phyloP scores from a whole-genome alignment of 2,797 vertebrate species.

The Champsocephalus gunnari region DNA sequence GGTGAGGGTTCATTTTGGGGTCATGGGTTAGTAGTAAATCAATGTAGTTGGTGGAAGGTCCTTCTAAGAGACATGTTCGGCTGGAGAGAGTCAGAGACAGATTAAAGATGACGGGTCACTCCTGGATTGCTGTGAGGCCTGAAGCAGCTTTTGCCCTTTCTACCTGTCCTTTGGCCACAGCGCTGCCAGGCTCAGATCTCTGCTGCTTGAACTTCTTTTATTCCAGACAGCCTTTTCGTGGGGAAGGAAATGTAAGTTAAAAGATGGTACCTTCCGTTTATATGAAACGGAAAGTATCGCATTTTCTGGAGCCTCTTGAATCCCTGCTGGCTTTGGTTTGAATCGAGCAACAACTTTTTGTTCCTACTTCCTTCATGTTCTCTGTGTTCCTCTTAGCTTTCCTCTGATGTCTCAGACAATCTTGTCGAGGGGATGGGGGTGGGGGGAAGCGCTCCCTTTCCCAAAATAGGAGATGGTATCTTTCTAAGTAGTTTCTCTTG shows the following conservation, averaged over 20 bases:
- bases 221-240: conserved; percentile 4
- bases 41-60: conserved; percentile 18
- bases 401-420: conserved; percentile 51
- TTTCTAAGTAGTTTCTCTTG: conserved; percentile 78
- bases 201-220: conserved; percentile 24
- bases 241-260: conserved; percentile 10
- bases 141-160: conserved; percentile 65
- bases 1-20: conserved; percentile 34
- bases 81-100: conserved; percentile 45
- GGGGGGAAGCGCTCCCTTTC: conserved; percentile 46
- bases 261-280: neutral
- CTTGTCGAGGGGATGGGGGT: conserved; percentile 44
- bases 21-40: conserved; percentile 27
- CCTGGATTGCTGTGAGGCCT: conserved; percentile 68
- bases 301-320: neutral
- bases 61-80: conserved; percentile 21
- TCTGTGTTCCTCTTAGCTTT: conserved; percentile 36
- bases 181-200: conserved; percentile 20
- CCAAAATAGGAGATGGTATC: conserved; percentile 70
- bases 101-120: conserved; percentile 70
- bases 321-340: conserved; percentile 26
- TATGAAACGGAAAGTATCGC: neutral
- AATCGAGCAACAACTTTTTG: conserved; percentile 18
- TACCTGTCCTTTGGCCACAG: conserved; percentile 43
- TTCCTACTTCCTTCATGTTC: conserved; percentile 31